Base-by-base conservation (phyloP, 2,113 vertebrate genomes). In the Ctenodactylus gundi region DNA sequence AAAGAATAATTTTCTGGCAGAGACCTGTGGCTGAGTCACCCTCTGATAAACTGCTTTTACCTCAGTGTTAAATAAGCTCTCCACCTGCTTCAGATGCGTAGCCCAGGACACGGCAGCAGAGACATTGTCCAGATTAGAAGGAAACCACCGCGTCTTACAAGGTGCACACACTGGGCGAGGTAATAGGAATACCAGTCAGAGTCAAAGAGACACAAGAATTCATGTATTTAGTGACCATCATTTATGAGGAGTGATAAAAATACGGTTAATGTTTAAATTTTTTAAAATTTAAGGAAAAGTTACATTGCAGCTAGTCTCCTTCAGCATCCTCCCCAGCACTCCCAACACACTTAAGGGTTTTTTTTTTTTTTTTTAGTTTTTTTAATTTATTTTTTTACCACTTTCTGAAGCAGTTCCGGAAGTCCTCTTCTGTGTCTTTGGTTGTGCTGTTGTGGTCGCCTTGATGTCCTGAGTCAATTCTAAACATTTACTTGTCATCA, bases 1-100 rank as follows among this genome's bases (percentile, higher is more conserved):
- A 93, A 89, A 90, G 11, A 65, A 81, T 10, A 18, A 10, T 81
- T 94, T 90, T 85, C 41, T 77, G 13, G 81, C 62, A 76, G 53
- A 62, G 75, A 14, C 41, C n/a, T 78, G 12, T 49, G 85, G 29
- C 34, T 58, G 75, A 51, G 53, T 13, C 34, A 29, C 27, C 46
- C 21, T 85, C 58, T 55, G 64, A 49, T 78, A 36, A 90, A 21
- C 12, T 84, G 36, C 55, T 70, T 60, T 57, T 83, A n/a, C 44
- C 3, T n/a, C 41, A 67, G 0, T 72, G 15, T 29, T 80, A 80
- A 88, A 2, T 57, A 23, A 36, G 44, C 25, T 62, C 49, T 41
- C 77, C 6, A 3, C n/a, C 44, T 55, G 62, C 9, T 13, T 76
- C 44, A 49, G 49, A 3, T 34, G 23, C 41, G 84, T 64, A 89